These are phyloP conservation scores for Drosophila formosana DNA, from an alignment of 2,888 invertebrate genomes.

Conservation along the genomic window DNA sequence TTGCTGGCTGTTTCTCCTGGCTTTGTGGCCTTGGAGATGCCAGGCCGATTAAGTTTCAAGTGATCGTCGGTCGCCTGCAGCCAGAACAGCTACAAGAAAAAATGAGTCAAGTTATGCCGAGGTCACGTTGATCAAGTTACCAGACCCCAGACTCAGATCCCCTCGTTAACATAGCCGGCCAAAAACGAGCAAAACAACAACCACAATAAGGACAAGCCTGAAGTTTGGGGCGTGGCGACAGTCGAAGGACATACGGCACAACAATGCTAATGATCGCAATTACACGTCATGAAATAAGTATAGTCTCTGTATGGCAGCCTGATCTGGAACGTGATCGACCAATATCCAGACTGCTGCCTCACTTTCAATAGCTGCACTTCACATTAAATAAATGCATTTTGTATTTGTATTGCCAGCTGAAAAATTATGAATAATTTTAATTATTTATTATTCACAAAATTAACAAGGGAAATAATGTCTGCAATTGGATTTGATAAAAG, in stretches of 20 bases:
- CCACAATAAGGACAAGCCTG: constrained; percentile 3
- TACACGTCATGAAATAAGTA: neutral
- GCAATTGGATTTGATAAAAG: too few relatives aligned
- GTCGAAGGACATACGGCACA: neutral
- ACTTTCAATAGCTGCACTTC: too few relatives aligned
- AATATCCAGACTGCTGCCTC: too few relatives aligned
- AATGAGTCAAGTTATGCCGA: constrained; percentile 69
- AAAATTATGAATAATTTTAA: too few relatives aligned
- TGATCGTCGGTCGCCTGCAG: constrained; percentile 53
- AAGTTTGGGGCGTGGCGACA: neutral
- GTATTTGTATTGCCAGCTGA: too few relatives aligned
- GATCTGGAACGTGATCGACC: too few relatives aligned
- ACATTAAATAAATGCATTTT: too few relatives aligned
- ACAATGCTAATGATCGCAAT: neutral
- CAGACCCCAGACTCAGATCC: constrained; percentile 27
- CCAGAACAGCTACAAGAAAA: constrained; percentile 44
- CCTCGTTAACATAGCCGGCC: constrained; percentile 41
- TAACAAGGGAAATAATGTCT: too few relatives aligned
- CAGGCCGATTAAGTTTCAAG: constrained; percentile 62
- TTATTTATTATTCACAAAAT: too few relatives aligned
- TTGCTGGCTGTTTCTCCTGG: constrained; percentile 6
- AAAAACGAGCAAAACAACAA: constrained; percentile 10
- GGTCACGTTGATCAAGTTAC: constrained; percentile 78
- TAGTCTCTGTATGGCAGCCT: too few relatives aligned
- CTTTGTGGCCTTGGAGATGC: constrained; percentile 47